Percentiles rank a stretch among this genome's conserved stretches.
phyloP scores from a whole-genome alignment of 1,140 invertebrate species.

The Drosophila fuyamai region DNA sequence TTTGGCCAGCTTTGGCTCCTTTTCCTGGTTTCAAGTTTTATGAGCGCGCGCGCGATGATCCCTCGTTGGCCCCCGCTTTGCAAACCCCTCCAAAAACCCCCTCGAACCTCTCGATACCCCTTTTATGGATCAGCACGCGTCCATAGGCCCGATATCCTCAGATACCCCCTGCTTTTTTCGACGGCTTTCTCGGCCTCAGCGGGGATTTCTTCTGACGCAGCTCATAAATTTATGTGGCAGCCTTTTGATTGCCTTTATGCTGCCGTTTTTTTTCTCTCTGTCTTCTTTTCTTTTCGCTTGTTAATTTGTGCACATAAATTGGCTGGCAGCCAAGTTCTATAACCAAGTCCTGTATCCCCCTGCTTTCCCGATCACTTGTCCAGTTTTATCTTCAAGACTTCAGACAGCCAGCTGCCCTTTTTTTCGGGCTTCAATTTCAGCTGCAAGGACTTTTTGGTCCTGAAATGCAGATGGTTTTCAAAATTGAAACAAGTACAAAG shows the following conservation, averaged over 20 bases:
- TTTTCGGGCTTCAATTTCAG: conserved; percentile 26
- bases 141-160: conserved; percentile 8
- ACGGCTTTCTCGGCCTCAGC: conserved; percentile 24
- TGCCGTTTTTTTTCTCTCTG: conserved; percentile 29
- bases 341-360: conserved; percentile 3
- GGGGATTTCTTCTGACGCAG: conserved; percentile 65
- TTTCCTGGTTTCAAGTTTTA: conserved; percentile 58
- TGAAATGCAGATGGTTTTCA: conserved; percentile 19
- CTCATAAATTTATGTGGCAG: conserved; percentile 77
- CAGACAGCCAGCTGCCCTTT: conserved; percentile 29
- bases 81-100: background rate
- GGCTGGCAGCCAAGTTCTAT: conserved; percentile 49
- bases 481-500: conserved; percentile 11
- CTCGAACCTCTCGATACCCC: conserved; percentile 2
- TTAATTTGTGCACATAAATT: conserved; percentile 78
- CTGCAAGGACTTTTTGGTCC: conserved; percentile 14
- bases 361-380: background rate
- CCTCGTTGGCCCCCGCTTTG: background rate
- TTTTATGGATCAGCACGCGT: conserved; percentile 49
- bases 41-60: conserved; percentile 16
- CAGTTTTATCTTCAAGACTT: conserved; percentile 4
- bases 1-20: conserved; percentile 40
- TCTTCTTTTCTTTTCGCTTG: conserved; percentile 16
- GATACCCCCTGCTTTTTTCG: background rate
- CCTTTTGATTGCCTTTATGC: conserved; percentile 67